Base-by-base conservation (phyloP, 2,113 vertebrate species). In the Aldabrachelys gigantea region DNA sequence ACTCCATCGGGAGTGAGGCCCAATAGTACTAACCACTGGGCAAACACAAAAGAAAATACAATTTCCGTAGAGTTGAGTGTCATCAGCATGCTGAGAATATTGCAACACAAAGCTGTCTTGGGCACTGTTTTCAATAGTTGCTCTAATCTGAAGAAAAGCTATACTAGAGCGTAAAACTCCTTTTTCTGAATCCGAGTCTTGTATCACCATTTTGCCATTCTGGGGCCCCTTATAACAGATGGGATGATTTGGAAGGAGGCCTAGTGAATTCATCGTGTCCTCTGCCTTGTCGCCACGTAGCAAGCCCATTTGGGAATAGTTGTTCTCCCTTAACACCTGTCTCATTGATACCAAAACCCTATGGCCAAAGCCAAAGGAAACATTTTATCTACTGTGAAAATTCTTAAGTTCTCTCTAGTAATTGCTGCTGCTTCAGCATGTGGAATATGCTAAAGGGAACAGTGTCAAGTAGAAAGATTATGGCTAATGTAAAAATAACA, bases 351-450 rank as follows among this genome's bases (percentile, higher is more conserved):
- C 57, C 27, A 50, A 56, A 76, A 24, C 47, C 12, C 1, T 1
- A 13, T 72, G 53, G 17, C 10, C 50, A 85, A 79, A 78, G 50
- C 29, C 81, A 78, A 81, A 47, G 53, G 82, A 91, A 35, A 0
- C 22, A 38, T 50, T 24, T 53, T 27, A 49, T 41, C 27, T 22
- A 16, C 47, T 72, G 31, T 49, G 1, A 3, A 0, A 53, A 53
- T 85, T 87, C 54, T 56, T 12, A 53, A 87, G 7, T 54, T 84
- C 24, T 5, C 80, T 50, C 81, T 65, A 50, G 29, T 87, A 92
- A 13, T 3, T 0, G 5, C 54, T 80, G 9, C 3, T 0, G 5
- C 54, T 76, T 65, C 59, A 41, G 56, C 0, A 0, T 5, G 47
- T 22, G 53, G 79, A 47, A 31, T 6, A 0, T 19, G 83, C 89